phyloP scores from a whole-genome alignment of 1,140 invertebrate species.

The Armadillidium nasatum region DNA sequence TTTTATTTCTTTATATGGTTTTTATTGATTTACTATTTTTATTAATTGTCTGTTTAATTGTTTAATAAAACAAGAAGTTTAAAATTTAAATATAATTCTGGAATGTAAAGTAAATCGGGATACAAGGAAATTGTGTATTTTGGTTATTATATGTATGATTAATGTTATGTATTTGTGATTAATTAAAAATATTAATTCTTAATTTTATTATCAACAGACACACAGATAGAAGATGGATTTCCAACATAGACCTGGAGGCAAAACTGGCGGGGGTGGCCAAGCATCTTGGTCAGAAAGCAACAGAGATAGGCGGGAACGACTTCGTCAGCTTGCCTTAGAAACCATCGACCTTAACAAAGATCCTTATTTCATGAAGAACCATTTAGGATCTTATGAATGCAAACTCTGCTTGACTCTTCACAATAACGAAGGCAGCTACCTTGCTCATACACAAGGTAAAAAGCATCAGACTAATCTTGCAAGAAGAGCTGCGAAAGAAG shows the following conservation, averaged over 20 bases:
- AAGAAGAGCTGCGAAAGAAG: slow-evolving; percentile 94
- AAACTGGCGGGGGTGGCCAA: slow-evolving; percentile 96
- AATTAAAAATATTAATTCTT: no score
- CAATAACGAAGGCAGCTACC: slow-evolving; percentile 98
- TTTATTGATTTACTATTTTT: no score
- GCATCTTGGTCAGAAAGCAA: slow-evolving; percentile 99
- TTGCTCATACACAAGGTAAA: slow-evolving; percentile 99
- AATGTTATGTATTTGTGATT: no score
- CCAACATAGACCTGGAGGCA: slow-evolving; percentile 94
- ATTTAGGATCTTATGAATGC: slow-evolving; percentile 97
- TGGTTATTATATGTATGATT: no score
- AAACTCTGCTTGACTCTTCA: slow-evolving; percentile 97
- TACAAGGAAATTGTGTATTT: no score
- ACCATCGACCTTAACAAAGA: slow-evolving; percentile 99
- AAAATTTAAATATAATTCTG: no score
- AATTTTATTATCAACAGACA: no score
- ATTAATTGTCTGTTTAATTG: no score
- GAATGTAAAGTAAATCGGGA: no score
- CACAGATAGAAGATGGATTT: no score
- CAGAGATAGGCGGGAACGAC: slow-evolving; percentile 87
- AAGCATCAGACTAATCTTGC: slow-evolving; percentile 99
- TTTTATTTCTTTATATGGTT: no score
- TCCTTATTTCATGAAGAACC: slow-evolving; percentile 99
- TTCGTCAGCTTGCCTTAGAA: slow-evolving; percentile 92
- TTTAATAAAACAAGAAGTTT: no score